Base-by-base conservation (phyloP, 2,113 vertebrate genomes). In the Upupa epops region DNA sequence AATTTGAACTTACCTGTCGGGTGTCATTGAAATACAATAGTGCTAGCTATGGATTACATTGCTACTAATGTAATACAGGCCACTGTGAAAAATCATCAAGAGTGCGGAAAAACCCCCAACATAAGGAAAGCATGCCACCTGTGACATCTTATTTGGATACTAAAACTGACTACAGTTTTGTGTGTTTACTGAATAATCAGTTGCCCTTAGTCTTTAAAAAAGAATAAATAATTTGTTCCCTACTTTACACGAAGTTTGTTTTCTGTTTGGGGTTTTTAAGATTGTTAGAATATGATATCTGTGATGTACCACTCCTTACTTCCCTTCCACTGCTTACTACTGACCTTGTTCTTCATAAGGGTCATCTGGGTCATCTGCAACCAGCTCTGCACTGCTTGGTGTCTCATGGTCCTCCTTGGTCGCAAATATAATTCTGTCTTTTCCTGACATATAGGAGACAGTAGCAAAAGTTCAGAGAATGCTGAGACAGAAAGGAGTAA, bases 291-390 rank as follows among this genome's bases (percentile, higher is more conserved):
- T 22, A 48, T 3, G 16, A 42, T 15, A 20, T 6, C 24, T 3
- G 6, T 14, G 6, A 49, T 25, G 5, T 24, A 60, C 31, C 37
- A 60, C 16, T 40, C 32, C 5, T 48, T 37, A 52, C 31, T 92
- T 69, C 37, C 0, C 0, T 59, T 68, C 8, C 42, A 56, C 75
- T 75, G 25, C 48, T 76, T 51, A 28, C 20, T 91, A 95, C 97
- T 96, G 48, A 98, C 98, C 98, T 28, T 96, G 99, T 77, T 99
- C 99, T 92, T 99, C 99, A 0, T 99, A 99, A 2, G 99, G 99
- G 66, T 99, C 99, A 14, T 98, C 97, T 8, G 99, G 99, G 91
- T 99, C 99, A 79, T 99, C 99, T 19, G 98, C 98, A 51, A 99
- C 97, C 91, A 99, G 96, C 95, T 99, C 99, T 17, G 99, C 99